Conservation (phyloP, 2,888 invertebrate genomes). For the Leptopilina syphax region DNA sequence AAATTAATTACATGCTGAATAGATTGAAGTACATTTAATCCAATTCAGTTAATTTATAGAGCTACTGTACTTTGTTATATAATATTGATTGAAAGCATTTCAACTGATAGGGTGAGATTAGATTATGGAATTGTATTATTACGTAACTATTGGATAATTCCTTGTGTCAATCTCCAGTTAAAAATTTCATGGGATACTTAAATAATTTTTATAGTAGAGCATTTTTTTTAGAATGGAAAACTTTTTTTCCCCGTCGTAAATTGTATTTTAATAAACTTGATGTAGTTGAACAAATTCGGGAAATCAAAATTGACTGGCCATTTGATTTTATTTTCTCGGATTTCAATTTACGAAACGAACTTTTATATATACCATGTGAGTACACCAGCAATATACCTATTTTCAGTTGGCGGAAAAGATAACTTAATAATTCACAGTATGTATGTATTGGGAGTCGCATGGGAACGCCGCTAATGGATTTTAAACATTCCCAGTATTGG, state of each 20-base stretch:
- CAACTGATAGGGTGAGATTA: neutral
- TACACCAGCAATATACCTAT: neutral
- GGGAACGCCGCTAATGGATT: slow-evolving; percentile 32
- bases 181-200: no score
- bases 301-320: slow-evolving; percentile 9
- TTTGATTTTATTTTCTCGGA: slow-evolving; percentile 10
- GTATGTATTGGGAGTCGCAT: neutral
- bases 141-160: neutral
- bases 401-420: slow-evolving; percentile 27
- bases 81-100: neutral
- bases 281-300: neutral
- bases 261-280: neutral
- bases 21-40: neutral
- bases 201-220: no score
- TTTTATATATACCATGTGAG: slow-evolving; percentile 7
- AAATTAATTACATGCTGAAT: no score
- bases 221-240: no score
- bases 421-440: slow-evolving; percentile 34
- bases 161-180: no score
- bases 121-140: neutral
- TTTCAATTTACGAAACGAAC: slow-evolving; percentile 30
- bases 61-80: neutral
- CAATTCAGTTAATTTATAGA: neutral
- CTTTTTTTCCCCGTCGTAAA: neutral
- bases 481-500: slow-evolving; percentile 8